phyloP scores from a whole-genome alignment of 2,888 invertebrate species.

The Leucozona laternaria region DNA sequence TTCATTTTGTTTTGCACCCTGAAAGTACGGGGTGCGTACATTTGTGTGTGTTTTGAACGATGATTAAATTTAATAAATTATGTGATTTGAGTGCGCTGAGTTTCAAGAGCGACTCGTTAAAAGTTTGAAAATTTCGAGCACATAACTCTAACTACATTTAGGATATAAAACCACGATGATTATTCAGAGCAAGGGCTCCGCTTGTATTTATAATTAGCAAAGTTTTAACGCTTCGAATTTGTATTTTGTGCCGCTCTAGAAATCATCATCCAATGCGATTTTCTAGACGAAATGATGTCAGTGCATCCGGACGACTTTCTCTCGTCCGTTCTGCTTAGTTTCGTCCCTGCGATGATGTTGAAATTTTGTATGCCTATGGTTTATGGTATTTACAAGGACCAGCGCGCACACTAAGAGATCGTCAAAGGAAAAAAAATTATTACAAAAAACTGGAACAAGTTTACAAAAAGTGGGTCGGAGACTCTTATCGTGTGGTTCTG shows the following conservation, averaged over 20 bases:
- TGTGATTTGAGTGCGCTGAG: constrained; percentile 41
- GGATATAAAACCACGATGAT: not conserved
- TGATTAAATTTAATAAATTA: constrained; percentile 74
- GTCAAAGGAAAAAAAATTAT: not conserved
- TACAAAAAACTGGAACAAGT: constrained; percentile 54
- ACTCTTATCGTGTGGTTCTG: constrained; percentile 28
- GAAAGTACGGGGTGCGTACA: constrained; percentile 1
- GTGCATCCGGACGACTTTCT: constrained; percentile 24
- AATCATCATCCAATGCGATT: constrained; percentile 42
- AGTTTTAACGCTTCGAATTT: constrained; percentile 28
- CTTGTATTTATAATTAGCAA: constrained; percentile 48
- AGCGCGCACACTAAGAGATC: constrained; percentile 13
- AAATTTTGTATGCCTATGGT: constrained; percentile 10
- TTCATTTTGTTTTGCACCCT: constrained; percentile 1
- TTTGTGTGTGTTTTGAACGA: constrained; percentile 9
- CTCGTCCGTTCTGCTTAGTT: not conserved
- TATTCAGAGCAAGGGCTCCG: constrained; percentile 3
- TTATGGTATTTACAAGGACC: constrained; percentile 58
- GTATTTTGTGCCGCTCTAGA: constrained; percentile 55
- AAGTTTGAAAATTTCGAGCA: not conserved
- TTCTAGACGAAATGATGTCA: constrained; percentile 55
- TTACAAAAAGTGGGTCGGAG: constrained; percentile 64
- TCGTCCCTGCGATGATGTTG: not conserved
- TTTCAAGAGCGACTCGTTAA: constrained; percentile 47
- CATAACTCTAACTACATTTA: no score